A percentile compares a stretch with the other conserved stretches of the same genome.
Evolutionary conservation across 2,113 vertebrate species (phyloP).

Genomic region (Paramormyrops kingsleyae): DNA sequence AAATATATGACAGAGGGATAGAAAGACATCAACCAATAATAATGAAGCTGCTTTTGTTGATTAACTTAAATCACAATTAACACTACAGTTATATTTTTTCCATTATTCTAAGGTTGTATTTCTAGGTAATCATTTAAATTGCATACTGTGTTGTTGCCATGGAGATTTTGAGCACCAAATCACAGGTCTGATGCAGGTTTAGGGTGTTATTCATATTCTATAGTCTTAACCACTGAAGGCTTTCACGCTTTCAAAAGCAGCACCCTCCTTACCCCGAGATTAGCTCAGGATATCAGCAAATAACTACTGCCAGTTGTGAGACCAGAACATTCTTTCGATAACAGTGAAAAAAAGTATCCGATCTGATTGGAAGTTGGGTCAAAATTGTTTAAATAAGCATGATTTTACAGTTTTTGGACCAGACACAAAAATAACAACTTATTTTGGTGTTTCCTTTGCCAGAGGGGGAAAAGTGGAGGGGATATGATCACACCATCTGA

Average conservation of each 20-base stretch:
- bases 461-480: conserved; percentile 40
- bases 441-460: conserved; percentile 55
- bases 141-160: conserved; percentile 2
- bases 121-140: neutral
- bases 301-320: conserved; percentile 36
- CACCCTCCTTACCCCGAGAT: conserved; percentile 32
- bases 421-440: conserved; percentile 53
- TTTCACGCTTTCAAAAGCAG: conserved; percentile 22
- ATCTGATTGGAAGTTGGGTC: conserved; percentile 31
- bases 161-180: neutral
- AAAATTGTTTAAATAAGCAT: conserved; percentile 38
- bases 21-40: neutral
- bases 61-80: neutral
- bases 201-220: neutral
- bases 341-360: conserved; percentile 20
- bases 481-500: conserved; percentile 47
- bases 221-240: neutral
- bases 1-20: neutral
- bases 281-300: conserved; percentile 48
- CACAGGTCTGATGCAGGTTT: conserved; percentile 16
- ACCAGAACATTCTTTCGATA: conserved; percentile 44
- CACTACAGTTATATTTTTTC: neutral
- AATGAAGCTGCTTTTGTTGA: neutral
- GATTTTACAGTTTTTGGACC: conserved; percentile 42
- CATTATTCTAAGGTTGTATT: neutral